phyloP scores from a whole-genome alignment of 2,113 vertebrate genomes.

The Syrmaticus mikado region DNA sequence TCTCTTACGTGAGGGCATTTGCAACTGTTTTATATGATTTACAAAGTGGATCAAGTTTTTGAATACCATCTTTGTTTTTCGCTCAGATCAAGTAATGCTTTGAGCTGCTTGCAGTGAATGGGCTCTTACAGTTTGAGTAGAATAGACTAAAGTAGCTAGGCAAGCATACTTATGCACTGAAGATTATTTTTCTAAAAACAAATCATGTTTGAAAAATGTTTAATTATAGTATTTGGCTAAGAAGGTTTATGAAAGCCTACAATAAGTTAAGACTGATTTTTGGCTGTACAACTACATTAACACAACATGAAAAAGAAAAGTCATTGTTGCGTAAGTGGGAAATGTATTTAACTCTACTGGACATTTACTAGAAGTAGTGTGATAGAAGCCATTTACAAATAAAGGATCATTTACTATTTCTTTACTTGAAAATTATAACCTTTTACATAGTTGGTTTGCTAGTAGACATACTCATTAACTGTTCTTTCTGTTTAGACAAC shows the following conservation, averaged over 20 bases:
- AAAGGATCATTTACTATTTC: not conserved
- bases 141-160: not conserved
- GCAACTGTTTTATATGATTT: not conserved
- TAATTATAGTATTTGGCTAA: not conserved
- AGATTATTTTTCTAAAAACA: not conserved
- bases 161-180: not conserved
- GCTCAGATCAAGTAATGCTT: constrained; percentile 27
- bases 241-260: not conserved
- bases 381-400: not conserved
- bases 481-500: constrained; percentile 50
- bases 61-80: constrained; percentile 17
- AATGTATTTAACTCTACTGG: not conserved
- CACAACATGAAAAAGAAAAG: not conserved
- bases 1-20: not conserved
- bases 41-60: not conserved
- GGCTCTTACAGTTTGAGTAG: not conserved
- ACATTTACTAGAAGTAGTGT: not conserved
- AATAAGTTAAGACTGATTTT: not conserved
- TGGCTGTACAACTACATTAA: not conserved
- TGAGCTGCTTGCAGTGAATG: constrained; percentile 1
- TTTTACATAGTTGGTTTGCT: not conserved
- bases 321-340: not conserved
- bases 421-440: not conserved
- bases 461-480: not conserved
- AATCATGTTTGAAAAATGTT: not conserved